Percentiles rank a stretch among this genome's conserved stretches.
Evolutionary conservation across 2,888 invertebrate genomes (phyloP).

Genomic region (Lithophane ornitopus): DNA sequence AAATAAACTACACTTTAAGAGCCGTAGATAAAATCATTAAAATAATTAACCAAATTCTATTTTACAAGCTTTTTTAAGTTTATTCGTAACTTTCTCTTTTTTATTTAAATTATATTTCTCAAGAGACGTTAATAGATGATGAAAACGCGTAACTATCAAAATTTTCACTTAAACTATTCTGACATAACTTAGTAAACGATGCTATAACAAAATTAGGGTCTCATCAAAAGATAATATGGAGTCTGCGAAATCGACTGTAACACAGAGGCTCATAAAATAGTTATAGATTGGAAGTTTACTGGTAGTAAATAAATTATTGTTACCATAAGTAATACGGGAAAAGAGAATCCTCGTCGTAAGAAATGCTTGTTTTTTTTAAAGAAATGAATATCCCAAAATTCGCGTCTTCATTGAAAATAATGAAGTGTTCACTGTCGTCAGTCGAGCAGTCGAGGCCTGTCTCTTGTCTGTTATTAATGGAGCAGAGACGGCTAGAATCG

Average conservation of each 20-base stretch:
- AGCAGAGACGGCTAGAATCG: constrained; percentile 68
- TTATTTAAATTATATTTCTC: not conserved
- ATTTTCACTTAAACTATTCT: not conserved
- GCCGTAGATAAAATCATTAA: too few species aligned
- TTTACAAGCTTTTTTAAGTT: not conserved
- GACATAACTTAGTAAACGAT: not conserved
- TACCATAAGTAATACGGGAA: not conserved
- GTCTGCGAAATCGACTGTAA: not conserved
- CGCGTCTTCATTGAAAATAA: constrained; percentile 73
- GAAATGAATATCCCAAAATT: not conserved
- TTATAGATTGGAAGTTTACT: not conserved
- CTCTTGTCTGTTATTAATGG: constrained; percentile 77
- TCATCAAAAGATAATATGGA: constrained; percentile 15
- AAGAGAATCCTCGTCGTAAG: not conserved
- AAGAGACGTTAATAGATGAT: not conserved
- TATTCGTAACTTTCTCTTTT: not conserved
- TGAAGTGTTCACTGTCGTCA: constrained; percentile 73
- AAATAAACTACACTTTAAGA: not conserved
- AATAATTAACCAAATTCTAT: too few species aligned
- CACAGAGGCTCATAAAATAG: constrained; percentile 7
- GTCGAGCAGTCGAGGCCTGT: constrained; percentile 73
- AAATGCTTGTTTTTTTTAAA: too few species aligned
- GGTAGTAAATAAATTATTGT: not conserved
- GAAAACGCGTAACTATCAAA: not conserved
- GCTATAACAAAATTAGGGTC: not conserved